Evolutionary conservation across 1,140 invertebrate species (phyloP).

Genomic region (Leptinotarsa defecta): DNA sequence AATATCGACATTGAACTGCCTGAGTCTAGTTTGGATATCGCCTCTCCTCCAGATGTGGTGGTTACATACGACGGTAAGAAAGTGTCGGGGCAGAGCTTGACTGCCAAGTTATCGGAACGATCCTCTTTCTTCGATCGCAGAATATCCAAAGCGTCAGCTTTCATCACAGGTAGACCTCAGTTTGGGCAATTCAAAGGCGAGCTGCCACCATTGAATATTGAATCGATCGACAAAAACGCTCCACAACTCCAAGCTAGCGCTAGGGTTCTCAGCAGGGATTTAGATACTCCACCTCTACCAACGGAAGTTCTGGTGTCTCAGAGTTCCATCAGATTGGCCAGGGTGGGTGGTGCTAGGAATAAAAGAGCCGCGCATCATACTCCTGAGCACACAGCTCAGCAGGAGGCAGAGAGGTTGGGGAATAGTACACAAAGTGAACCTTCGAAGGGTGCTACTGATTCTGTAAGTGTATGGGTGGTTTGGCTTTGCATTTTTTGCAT

Average conservation of each 20-base stretch:
- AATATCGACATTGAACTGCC: constrained; percentile 51
- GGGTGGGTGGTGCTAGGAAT: constrained; percentile 31
- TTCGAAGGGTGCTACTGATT: neutral
- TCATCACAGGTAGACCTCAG: constrained; percentile 68
- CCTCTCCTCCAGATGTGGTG: constrained; percentile 60
- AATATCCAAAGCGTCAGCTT: constrained; percentile 61
- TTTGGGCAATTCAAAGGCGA: constrained; percentile 74
- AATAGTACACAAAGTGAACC: neutral
- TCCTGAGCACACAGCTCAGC: constrained; percentile 40
- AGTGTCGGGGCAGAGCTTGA: constrained; percentile 66
- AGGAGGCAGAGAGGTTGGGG: constrained; percentile 16
- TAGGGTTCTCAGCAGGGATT: constrained; percentile 45
- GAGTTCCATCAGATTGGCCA: constrained; percentile 42
- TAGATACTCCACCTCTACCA: constrained; percentile 44
- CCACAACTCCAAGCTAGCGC: constrained; percentile 44
- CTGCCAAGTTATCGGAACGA: constrained; percentile 61
- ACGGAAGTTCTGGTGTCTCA: constrained; percentile 9
- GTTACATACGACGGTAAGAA: constrained; percentile 75
- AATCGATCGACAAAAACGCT: constrained; percentile 49
- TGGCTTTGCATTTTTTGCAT: too few species aligned
- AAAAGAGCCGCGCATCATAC: constrained; percentile 39
- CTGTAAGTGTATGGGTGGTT: neutral
- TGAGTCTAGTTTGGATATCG: constrained; percentile 55
- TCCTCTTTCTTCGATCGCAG: constrained; percentile 58
- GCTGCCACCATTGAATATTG: constrained; percentile 63